Base-by-base conservation (phyloP, 1,140 invertebrate genomes). In the Diachasma alloeum region DNA sequence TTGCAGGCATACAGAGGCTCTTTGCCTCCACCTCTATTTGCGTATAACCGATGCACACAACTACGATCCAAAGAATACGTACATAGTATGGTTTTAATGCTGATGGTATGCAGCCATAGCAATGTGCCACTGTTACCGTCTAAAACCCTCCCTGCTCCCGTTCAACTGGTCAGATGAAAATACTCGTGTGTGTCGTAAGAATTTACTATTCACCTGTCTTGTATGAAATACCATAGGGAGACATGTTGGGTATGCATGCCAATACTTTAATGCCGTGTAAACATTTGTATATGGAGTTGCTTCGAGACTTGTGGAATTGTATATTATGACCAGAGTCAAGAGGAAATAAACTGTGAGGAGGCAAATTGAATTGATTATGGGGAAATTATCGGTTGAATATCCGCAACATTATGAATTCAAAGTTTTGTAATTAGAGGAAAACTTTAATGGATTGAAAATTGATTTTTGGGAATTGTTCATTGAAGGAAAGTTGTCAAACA, bases 1-100 rank as follows among this genome's bases (percentile, higher is more conserved):
- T 80, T 79, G 80, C 75, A 82, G 83, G 82, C 75, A 3, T 6
- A 79, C 46, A 79, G 74, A 67, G 72, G 39, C 69, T 46, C 37
- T 17, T 15, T 71, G 15, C 19, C n/a, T 9, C n/a, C n/a, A 48
- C 39, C 39, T 26, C 44, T 44, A 26, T 42, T 31, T 31, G 31
- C 31, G 31, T 31, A 31, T 15, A 44, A 31, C 24, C 5, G 15
- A n/a, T n/a, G 48, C n/a, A 53, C 48, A 17, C 48, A 53, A 53
- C 48, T 53, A 53, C 15, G 15, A 19, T 53, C 48, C 17, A 63
- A 26, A 22, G 6, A 53, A 63, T 63, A 63, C 19, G 24, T 26
- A 26, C 24, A 26, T 15, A 26, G 6, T 63, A 24, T 63, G 24
- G 9, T 63, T 31, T 31, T 15, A 63, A 31, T 63, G 59, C 19